Conservation (phyloP, 2,797 vertebrate species). For the Prionace glauca region DNA sequence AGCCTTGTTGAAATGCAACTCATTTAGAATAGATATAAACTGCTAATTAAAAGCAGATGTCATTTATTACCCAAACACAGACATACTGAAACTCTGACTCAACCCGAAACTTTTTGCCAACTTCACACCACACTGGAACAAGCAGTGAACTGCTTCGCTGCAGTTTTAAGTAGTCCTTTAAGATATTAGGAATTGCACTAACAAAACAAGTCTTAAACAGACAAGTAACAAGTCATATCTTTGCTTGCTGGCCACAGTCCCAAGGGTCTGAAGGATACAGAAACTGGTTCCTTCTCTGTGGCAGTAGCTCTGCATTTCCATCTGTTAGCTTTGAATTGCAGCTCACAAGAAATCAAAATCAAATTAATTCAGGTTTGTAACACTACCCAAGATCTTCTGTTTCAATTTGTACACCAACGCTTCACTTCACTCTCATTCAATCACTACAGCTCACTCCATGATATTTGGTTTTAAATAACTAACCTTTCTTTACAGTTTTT, state of each 20-base stretch:
- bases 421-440: background rate
- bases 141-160: slow-evolving; percentile 1
- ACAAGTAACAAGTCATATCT: slow-evolving; percentile 17
- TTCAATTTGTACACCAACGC: background rate
- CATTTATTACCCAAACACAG: slow-evolving; percentile 44
- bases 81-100: slow-evolving; percentile 37
- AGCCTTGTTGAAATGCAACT: slow-evolving; percentile 45
- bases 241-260: background rate
- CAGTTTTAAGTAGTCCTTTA: background rate
- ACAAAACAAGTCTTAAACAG: background rate
- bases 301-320: background rate
- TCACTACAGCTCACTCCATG: background rate
- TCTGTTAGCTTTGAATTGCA: slow-evolving; percentile 26
- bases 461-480: slow-evolving; percentile 46
- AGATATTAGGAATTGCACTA: background rate
- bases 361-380: background rate
- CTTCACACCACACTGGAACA: background rate
- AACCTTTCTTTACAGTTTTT: slow-evolving; percentile 41
- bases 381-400: background rate
- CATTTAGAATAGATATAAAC: slow-evolving; percentile 40
- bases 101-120: slow-evolving; percentile 29
- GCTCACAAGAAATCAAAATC: slow-evolving; percentile 27
- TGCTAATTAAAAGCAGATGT: slow-evolving; percentile 57
- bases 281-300: background rate
- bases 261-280: background rate